A percentile compares a stretch with the other conserved stretches of the same genome.
Conservation (phyloP, 2,888 invertebrate genomes). For the Cyaniris semiargus region DNA sequence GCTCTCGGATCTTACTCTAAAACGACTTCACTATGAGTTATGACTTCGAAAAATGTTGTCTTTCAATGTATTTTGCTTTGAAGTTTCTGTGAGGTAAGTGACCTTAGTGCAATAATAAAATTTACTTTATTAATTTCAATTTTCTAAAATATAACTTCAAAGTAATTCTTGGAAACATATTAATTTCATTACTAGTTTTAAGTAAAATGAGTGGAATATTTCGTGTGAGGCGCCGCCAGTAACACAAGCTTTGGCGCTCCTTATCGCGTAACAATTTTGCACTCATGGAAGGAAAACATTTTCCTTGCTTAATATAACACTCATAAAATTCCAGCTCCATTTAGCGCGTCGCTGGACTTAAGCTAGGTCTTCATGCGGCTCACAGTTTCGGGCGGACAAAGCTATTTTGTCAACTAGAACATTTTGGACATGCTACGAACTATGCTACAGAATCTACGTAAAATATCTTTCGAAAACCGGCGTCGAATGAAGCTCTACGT, state of each 20-base stretch:
- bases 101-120: no score
- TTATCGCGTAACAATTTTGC: conserved; percentile 17
- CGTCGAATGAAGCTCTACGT: background rate
- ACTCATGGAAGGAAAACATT: conserved; percentile 28
- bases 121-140: no score
- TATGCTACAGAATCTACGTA: background rate
- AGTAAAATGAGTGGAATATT: background rate
- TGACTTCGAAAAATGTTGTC: no score
- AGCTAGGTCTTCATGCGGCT: conserved; percentile 32
- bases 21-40: no score
- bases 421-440: background rate
- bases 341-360: conserved; percentile 27
- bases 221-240: background rate
- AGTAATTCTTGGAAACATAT: no score
- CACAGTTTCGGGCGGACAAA: conserved; percentile 23
- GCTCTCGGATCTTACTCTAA: no score
- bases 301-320: conserved; percentile 29
- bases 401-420: conserved; percentile 25
- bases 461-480: background rate
- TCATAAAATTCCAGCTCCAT: conserved; percentile 26
- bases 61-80: no score
- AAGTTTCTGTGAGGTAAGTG: no score
- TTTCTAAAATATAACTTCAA: no score
- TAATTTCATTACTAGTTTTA: background rate
- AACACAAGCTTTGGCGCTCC: conserved; percentile 8